Conservation (phyloP, 2,888 invertebrate genomes). For the Operophtera brumata region DNA sequence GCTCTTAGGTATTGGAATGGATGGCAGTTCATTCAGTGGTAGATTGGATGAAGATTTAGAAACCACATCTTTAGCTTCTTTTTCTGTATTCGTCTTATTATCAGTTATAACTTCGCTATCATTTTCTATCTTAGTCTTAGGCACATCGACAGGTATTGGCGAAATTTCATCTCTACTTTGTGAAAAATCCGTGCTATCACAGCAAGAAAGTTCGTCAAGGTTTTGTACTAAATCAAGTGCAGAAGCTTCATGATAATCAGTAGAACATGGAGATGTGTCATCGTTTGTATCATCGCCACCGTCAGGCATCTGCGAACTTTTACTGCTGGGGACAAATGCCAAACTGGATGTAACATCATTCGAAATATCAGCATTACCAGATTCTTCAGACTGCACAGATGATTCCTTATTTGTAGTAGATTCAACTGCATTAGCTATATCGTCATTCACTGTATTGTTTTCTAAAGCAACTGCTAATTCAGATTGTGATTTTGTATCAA, state of each 20-base stretch:
- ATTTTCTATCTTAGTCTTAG: slow-evolving; percentile 33
- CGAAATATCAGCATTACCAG: slow-evolving; percentile 70
- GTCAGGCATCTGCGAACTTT: slow-evolving; percentile 62
- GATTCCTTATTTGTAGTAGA: slow-evolving; percentile 54
- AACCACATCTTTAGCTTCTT: slow-evolving; percentile 28
- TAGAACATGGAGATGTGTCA: slow-evolving; percentile 73
- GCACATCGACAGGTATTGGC: slow-evolving; percentile 24
- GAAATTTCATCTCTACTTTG: slow-evolving; percentile 69
- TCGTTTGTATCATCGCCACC: slow-evolving; percentile 68
- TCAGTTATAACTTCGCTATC: slow-evolving; percentile 22
- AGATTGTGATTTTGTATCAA: slow-evolving; percentile 28
- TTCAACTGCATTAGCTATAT: slow-evolving; percentile 46
- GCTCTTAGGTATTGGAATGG: slow-evolving; percentile 62
- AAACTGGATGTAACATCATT: slow-evolving; percentile 74
- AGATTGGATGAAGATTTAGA: slow-evolving; percentile 47
- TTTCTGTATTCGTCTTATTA: slow-evolving; percentile 24
- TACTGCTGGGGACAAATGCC: slow-evolving; percentile 73
- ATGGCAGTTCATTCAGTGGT: slow-evolving; percentile 60
- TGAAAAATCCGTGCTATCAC: slow-evolving; percentile 71
- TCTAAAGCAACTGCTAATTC: slow-evolving; percentile 34
- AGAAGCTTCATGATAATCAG: slow-evolving; percentile 76
- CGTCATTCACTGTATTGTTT: slow-evolving; percentile 49
- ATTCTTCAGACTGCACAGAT: slow-evolving; percentile 65
- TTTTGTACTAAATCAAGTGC: slow-evolving; percentile 69
- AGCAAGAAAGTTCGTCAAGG: slow-evolving; percentile 66